phyloP scores from a whole-genome alignment of 2,888 invertebrate species.

The Tipula helvola region DNA sequence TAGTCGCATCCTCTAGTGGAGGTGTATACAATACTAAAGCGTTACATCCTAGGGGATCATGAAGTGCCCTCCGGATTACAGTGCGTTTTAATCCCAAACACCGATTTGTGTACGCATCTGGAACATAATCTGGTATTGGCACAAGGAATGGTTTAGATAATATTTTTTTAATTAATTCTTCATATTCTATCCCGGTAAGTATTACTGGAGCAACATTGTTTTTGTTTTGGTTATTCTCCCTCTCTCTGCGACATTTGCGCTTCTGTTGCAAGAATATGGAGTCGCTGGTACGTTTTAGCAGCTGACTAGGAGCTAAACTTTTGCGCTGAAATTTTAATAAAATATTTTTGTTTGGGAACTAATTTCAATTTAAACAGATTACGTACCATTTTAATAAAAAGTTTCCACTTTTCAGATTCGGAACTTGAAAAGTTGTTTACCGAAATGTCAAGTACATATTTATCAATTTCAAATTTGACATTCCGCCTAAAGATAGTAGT shows the following conservation, averaged over 20 bases:
- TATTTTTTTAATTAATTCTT: slow-evolving; percentile 70
- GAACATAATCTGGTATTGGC: slow-evolving; percentile 81
- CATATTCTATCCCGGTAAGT: slow-evolving; percentile 45
- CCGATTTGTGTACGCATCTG: slow-evolving; percentile 54
- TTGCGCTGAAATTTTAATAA: slow-evolving; percentile 36
- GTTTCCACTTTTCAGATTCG: neutral
- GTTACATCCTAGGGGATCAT: slow-evolving; percentile 86
- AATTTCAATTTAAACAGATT: neutral
- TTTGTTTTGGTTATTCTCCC: slow-evolving; percentile 24
- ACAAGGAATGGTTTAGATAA: slow-evolving; percentile 81
- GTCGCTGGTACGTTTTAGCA: slow-evolving; percentile 5
- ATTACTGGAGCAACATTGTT: slow-evolving; percentile 18
- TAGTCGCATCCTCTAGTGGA: slow-evolving; percentile 72
- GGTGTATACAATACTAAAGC: slow-evolving; percentile 82
- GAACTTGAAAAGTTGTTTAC: neutral
- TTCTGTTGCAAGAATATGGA: slow-evolving; percentile 35
- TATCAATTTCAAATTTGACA: neutral
- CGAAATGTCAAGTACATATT: neutral
- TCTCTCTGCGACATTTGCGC: slow-evolving; percentile 38
- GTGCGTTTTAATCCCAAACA: slow-evolving; percentile 63
- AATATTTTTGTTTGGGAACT: neutral
- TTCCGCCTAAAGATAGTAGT: neutral
- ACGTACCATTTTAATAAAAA: neutral
- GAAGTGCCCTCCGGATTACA: slow-evolving; percentile 52
- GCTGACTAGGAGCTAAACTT: slow-evolving; percentile 71